Conservation (phyloP, 53 echinoderm and acorn worm genomes). For the Patiria pectinifera region DNA sequence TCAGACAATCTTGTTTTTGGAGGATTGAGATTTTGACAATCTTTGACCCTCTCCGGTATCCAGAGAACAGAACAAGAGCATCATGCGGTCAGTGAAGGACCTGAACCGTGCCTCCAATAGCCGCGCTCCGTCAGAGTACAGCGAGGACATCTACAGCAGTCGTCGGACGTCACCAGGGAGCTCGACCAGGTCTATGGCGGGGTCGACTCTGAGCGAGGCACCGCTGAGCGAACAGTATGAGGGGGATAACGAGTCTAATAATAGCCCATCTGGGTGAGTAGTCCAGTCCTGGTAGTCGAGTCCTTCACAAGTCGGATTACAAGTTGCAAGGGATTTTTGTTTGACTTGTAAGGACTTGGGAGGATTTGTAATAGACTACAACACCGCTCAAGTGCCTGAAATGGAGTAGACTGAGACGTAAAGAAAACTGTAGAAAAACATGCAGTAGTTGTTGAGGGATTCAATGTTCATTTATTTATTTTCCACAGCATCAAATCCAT, state of each 20-base stretch:
- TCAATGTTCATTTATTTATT: no score
- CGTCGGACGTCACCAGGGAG: slow-evolving; percentile 83
- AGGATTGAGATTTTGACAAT: not conserved
- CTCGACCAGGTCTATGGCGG: slow-evolving; percentile 82
- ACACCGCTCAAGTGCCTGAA: no score
- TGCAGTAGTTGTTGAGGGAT: no score
- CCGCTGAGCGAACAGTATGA: slow-evolving; percentile 91
- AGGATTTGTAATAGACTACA: no score
- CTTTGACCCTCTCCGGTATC: not conserved
- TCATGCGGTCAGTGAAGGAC: slow-evolving; percentile 94
- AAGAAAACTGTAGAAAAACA: no score
- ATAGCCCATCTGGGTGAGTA: slow-evolving; percentile 82
- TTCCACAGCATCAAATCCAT: no score
- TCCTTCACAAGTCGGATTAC: no score
- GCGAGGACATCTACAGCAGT: slow-evolving; percentile 69
- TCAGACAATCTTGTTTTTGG: not conserved
- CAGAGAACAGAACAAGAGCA: slow-evolving; percentile 89
- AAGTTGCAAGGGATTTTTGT: no score
- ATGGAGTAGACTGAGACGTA: no score
- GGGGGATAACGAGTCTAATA: slow-evolving; percentile 86
- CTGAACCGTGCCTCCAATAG: slow-evolving; percentile 77
- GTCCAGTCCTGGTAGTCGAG: not conserved
- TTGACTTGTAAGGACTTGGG: no score
- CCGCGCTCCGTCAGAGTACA: slow-evolving; percentile 79
- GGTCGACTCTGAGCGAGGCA: slow-evolving; percentile 57